Percentiles rank a stretch among this genome's conserved stretches.
phyloP scores from a whole-genome alignment of 2,888 invertebrate species.

The Harpalus rufipes region DNA sequence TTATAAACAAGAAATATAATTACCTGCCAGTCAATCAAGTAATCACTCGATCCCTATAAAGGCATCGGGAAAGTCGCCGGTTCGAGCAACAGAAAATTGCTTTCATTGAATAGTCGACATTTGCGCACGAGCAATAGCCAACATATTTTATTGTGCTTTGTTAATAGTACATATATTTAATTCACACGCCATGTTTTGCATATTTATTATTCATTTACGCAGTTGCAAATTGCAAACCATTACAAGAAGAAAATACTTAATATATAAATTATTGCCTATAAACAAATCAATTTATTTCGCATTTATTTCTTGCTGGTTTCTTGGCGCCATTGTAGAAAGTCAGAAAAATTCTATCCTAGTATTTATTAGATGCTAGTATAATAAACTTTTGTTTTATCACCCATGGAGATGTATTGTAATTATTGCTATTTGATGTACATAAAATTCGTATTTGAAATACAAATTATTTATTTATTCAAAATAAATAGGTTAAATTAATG shows the following conservation, averaged over 20 bases:
- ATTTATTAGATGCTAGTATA: background rate
- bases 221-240: constrained; percentile 31
- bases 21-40: constrained; percentile 5
- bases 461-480: constrained; percentile 28
- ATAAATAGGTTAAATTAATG: constrained; percentile 3
- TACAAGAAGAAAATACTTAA: constrained; percentile 39
- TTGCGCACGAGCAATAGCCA: background rate
- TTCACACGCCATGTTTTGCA: constrained; percentile 22
- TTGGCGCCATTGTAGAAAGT: constrained; percentile 24
- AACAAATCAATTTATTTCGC: constrained; percentile 46
- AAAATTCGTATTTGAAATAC: constrained; percentile 17
- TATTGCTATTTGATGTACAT: constrained; percentile 21
- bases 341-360: background rate
- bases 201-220: constrained; percentile 51
- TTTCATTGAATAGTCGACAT: background rate
- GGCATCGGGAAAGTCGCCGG: constrained; percentile 13
- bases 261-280: constrained; percentile 36
- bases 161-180: constrained; percentile 12
- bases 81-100: background rate
- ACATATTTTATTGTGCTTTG: constrained; percentile 12
- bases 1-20: background rate
- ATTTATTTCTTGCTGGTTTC: background rate
- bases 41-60: background rate
- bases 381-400: constrained; percentile 12
- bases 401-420: constrained; percentile 22